These are phyloP conservation scores for Eudasyphora cyanicolor DNA, from an alignment of 2,888 invertebrate genomes.

Conservation along the genomic window DNA sequence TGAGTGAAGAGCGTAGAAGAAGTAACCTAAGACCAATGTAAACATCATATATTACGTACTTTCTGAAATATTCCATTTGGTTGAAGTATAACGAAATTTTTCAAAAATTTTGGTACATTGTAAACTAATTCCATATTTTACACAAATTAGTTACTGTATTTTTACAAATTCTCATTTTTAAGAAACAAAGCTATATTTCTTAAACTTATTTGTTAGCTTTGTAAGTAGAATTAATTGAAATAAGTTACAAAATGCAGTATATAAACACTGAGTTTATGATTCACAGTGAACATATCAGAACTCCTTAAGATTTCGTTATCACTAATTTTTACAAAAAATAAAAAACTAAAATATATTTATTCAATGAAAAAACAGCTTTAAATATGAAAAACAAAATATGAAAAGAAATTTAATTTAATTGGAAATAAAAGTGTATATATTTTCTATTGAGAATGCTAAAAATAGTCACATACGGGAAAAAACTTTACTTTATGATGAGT, in stretches of 20 bases:
- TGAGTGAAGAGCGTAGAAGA: too few relatives aligned
- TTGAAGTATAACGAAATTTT: too few relatives aligned
- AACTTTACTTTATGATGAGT: neutral
- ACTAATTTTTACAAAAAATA: neutral
- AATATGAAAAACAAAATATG: neutral
- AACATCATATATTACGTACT: too few relatives aligned
- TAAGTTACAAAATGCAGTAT: neutral
- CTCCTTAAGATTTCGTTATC: neutral
- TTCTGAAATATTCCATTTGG: too few relatives aligned
- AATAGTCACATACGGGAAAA: neutral
- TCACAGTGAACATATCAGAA: too few relatives aligned
- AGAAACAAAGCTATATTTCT: neutral
- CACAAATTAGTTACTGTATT: too few relatives aligned
- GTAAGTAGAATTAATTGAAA: neutral
- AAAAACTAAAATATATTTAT: neutral
- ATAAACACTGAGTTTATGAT: neutral
- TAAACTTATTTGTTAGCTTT: neutral
- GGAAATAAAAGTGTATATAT: constrained; percentile 21
- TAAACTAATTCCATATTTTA: too few relatives aligned
- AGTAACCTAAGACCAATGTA: too few relatives aligned
- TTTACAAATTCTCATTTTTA: neutral
- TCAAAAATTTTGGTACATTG: too few relatives aligned
- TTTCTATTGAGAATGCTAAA: neutral
- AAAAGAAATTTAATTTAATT: neutral
- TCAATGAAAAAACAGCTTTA: constrained; percentile 56